These are phyloP conservation scores for Hemaris fuciformis DNA, from an alignment of 2,888 invertebrate genomes.

Conservation along the genomic window DNA sequence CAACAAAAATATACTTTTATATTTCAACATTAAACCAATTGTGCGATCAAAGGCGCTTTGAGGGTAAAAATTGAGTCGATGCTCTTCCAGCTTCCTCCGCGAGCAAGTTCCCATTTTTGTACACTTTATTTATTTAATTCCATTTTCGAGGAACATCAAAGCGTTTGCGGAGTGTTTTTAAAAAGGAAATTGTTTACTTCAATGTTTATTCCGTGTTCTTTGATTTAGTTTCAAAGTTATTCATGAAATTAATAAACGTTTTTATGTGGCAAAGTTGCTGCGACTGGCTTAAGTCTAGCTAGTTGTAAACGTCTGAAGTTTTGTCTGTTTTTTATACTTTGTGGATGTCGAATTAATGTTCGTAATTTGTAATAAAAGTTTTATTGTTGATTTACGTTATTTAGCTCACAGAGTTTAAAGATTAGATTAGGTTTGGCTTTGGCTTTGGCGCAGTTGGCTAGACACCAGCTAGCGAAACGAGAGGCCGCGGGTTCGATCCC, in stretches of 20 bases:
- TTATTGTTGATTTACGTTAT: too few relatives aligned
- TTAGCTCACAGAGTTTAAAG: too few relatives aligned
- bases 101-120: constrained; percentile 37
- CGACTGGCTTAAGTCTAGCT: background rate
- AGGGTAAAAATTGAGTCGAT: constrained; percentile 39
- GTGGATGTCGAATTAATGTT: background rate
- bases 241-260: constrained; percentile 5
- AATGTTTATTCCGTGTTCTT: background rate
- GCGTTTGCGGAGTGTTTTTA: constrained; percentile 32
- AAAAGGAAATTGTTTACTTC: constrained; percentile 36
- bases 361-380: too few relatives aligned
- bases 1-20: constrained; percentile 16
- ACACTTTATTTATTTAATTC: constrained; percentile 50
- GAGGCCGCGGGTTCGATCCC: too few relatives aligned
- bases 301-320: background rate
- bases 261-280: background rate
- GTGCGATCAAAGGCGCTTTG: constrained; percentile 46
- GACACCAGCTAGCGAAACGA: too few relatives aligned
- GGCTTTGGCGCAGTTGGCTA: too few relatives aligned
- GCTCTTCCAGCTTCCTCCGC: constrained; percentile 23
- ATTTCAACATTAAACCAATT: constrained; percentile 40
- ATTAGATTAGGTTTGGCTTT: too few relatives aligned
- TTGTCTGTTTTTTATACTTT: background rate
- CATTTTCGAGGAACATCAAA: constrained; percentile 43
- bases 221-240: constrained; percentile 2